Percentiles rank a stretch among this genome's conserved stretches.
These are phyloP conservation scores for Onychostruthus taczanowskii DNA, from an alignment of 2,113 vertebrate species.

Conservation along the genomic window DNA sequence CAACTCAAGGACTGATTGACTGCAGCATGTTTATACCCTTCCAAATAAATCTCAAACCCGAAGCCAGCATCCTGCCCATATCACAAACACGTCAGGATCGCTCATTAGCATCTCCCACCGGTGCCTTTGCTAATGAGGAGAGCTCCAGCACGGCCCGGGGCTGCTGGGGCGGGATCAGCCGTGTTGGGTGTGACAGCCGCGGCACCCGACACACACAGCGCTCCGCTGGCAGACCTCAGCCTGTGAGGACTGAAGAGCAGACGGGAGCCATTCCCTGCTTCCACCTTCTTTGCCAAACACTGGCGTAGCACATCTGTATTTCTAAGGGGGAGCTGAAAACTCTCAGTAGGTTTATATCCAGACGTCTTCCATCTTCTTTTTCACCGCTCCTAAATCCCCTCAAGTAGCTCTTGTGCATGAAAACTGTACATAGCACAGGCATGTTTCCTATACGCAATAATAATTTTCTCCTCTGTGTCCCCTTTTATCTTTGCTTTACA, in stretches of 20 bases:
- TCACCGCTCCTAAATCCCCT: not conserved
- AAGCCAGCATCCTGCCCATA: not conserved
- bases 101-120: not conserved
- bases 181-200: not conserved
- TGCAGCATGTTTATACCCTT: not conserved
- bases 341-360: not conserved
- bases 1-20: not conserved
- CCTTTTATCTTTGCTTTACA: slow-evolving; percentile 61
- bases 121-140: not conserved
- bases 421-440: not conserved
- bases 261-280: not conserved
- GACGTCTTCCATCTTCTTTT: not conserved
- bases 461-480: not conserved
- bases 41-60: not conserved
- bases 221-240: not conserved
- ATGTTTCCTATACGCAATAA: not conserved
- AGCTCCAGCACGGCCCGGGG: not conserved
- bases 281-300: not conserved
- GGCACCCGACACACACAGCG: not conserved
- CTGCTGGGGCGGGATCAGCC: not conserved
- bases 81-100: not conserved
- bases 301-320: not conserved
- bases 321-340: not conserved
- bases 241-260: not conserved
- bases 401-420: not conserved